These are phyloP conservation scores for Microchrysa polita DNA, from an alignment of 2,888 invertebrate species.

Conservation along the genomic window DNA sequence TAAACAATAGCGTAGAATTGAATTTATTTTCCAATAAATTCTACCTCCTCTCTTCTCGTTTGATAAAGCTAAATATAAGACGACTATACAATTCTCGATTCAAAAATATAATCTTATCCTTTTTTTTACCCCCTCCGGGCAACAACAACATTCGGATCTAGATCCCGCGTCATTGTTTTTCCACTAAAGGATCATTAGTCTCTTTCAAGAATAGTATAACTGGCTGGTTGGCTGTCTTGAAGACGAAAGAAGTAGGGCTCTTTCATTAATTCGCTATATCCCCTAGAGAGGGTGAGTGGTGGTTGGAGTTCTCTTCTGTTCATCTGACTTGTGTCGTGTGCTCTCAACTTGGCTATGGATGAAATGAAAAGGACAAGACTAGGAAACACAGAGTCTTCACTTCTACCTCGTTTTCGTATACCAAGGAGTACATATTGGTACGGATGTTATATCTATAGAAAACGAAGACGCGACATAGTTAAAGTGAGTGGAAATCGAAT, in stretches of 20 bases:
- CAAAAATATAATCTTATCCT: constrained; percentile 16
- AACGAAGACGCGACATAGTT: neutral
- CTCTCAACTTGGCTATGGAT: neutral
- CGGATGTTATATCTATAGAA: neutral
- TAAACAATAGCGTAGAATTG: constrained; percentile 2
- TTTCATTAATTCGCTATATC: constrained; percentile 36
- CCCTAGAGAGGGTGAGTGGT: constrained; percentile 29
- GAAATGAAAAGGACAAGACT: neutral
- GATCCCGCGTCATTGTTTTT: constrained; percentile 40
- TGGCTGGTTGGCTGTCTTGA: constrained; percentile 50
- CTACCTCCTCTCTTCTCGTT: neutral
- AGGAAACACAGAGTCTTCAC: neutral
- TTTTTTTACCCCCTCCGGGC: constrained; percentile 31
- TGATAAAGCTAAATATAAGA: neutral
- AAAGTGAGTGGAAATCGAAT: constrained; percentile 16
- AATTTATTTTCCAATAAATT: neutral
- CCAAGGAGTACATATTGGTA: constrained; percentile 6
- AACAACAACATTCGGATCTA: constrained; percentile 14
- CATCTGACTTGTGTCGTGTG: neutral
- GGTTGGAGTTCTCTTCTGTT: too few relatives aligned
- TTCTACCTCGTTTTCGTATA: too few relatives aligned
- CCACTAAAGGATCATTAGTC: constrained; percentile 53
- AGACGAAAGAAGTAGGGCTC: constrained; percentile 27
- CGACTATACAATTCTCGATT: too few relatives aligned
- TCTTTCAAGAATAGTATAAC: constrained; percentile 52